phyloP scores from a whole-genome alignment of 2,888 invertebrate species.

The Iselma pallidipennis region DNA sequence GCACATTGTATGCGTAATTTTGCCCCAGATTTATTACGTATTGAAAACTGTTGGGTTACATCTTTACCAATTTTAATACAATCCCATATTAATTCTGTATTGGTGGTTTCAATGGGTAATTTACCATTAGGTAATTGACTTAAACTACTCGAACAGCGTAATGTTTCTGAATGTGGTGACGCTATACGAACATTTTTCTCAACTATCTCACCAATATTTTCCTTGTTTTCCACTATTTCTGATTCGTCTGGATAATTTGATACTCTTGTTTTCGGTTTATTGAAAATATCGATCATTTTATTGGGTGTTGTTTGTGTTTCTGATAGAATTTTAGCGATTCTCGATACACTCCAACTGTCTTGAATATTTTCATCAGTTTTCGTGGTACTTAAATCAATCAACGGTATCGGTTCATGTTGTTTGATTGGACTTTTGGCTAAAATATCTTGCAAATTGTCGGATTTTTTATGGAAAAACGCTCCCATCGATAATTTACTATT shows the following conservation, averaged over 20 bases:
- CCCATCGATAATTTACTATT: constrained; percentile 50
- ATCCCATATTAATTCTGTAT: constrained; percentile 63
- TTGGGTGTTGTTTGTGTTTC: constrained; percentile 35
- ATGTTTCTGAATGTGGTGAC: constrained; percentile 14
- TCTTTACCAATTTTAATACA: constrained; percentile 62
- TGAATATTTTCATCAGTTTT: constrained; percentile 1
- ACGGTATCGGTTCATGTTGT: constrained; percentile 37
- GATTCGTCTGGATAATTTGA: neutral
- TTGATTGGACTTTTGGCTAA: constrained; percentile 40
- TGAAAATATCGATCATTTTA: constrained; percentile 28
- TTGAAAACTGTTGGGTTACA: constrained; percentile 59
- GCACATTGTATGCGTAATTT: constrained; percentile 61
- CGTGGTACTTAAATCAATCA: constrained; percentile 35
- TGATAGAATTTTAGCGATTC: constrained; percentile 32
- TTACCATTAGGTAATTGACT: constrained; percentile 49
- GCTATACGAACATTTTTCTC: constrained; percentile 3
- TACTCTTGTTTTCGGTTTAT: constrained; percentile 16
- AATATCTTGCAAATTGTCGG: constrained; percentile 50
- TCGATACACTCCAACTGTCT: constrained; percentile 40
- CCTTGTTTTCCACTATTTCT: neutral
- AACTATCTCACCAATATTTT: neutral
- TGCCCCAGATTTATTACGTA: constrained; percentile 62
- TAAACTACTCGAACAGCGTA: constrained; percentile 47
- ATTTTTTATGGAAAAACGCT: constrained; percentile 56
- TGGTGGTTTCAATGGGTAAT: constrained; percentile 62